Base-by-base conservation (phyloP, 1,140 invertebrate genomes). In the Saccostrea cuccullata region DNA sequence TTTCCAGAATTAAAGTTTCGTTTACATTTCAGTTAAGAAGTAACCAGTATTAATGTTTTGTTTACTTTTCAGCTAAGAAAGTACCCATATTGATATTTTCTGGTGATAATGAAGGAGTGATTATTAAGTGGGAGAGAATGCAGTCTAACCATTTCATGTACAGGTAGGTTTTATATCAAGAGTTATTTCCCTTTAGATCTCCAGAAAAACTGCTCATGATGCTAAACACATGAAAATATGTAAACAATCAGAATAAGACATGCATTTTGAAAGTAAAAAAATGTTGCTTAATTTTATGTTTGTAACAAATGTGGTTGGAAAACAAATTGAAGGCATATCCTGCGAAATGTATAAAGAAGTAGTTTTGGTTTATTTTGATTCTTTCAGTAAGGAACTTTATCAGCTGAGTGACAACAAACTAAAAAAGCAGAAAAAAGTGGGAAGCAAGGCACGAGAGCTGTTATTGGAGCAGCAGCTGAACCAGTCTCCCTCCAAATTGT, bases 61-160 rank as follows among this genome's bases (percentile, higher is more conserved):
- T 60, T 20, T 20, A 60, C 20, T 88, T 91, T 89, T 40, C 91
- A 95, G 94, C 94, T 77, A 89, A 90, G 11, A 94, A 94, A 88
- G 91, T 93, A 9, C 94, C 94, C 56, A 92, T 95, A 85, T 89
- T 95, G 40, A 92, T 94, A 40, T 95, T 95, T 89, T 94, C 91
- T 88, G 95, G 94, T 3, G 94, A 95, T 84, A 89, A 92, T 83
- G 92, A 94, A 36, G 94, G 94, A 23, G 90, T 89, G 11, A 94
- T 95, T 64, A 92, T 92, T n/a, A 95, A 95, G 89, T 95, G 94
- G 94, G 94, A 95, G 90, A 91, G 94, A 84, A 95, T 94, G 94
- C 94, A 95, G 89, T 94, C 94, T 11, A 95, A 95, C 89, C 93
- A 94, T 91, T 94, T 95, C 82, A 94, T 95, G 93, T 95, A 95